These are phyloP conservation scores for Campoletis raptor DNA, from an alignment of 2,888 invertebrate genomes.

Conservation along the genomic window DNA sequence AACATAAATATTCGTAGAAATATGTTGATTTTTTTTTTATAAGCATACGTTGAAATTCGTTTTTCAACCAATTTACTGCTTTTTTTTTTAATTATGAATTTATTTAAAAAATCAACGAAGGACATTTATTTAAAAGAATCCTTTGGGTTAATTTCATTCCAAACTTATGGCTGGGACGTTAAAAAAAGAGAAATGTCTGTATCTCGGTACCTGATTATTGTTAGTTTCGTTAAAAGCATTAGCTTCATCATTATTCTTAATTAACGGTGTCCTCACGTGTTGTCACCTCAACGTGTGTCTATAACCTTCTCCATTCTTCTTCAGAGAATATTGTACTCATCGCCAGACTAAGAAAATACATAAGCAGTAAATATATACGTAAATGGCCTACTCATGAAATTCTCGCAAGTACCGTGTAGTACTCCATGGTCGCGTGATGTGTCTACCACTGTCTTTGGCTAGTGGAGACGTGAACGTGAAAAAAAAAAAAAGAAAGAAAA, in stretches of 20 bases:
- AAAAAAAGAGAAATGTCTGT: not conserved
- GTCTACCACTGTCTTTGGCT: constrained; percentile 13
- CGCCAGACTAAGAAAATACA: not conserved
- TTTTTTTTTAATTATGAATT: not conserved
- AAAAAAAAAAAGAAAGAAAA: constrained; percentile 14
- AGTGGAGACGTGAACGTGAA: not conserved
- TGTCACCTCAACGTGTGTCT: constrained; percentile 49
- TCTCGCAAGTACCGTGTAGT: constrained; percentile 21
- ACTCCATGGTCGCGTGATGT: constrained; percentile 48
- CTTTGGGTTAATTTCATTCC: not conserved
- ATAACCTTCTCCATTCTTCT: constrained; percentile 49
- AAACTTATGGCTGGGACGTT: not conserved
- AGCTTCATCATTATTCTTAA: constrained; percentile 81
- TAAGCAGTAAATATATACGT: not conserved
- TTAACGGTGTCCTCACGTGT: constrained; percentile 73
- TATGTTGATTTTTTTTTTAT: not conserved
- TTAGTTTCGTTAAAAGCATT: constrained; percentile 81
- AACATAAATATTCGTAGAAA: not conserved
- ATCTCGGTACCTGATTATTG: constrained; percentile 74
- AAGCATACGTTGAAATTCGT: not conserved
- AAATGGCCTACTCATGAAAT: constrained; percentile 45
- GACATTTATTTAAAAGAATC: not conserved
- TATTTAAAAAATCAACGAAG: not conserved
- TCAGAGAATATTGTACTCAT: constrained; percentile 39
- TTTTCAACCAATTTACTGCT: not conserved